phyloP scores from a whole-genome alignment of 2,113 vertebrate species.

The Ivindomyrus marchei region DNA sequence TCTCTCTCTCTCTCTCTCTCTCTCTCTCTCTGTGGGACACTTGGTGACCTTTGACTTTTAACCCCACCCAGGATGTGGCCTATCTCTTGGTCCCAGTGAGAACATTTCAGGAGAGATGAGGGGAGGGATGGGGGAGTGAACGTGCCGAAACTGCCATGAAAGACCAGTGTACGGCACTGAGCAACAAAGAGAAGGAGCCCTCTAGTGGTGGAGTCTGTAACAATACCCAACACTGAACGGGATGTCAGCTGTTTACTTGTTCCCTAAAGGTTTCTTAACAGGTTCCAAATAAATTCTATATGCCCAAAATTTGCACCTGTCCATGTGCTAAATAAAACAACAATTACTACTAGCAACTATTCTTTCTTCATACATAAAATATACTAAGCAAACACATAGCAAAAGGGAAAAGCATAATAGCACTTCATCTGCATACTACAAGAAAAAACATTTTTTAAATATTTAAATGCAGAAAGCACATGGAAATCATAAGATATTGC shows the following conservation, averaged over 20 bases:
- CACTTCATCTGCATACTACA: not conserved
- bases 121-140: not conserved
- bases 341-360: not conserved
- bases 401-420: not conserved
- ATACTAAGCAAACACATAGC: not conserved
- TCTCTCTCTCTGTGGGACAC: not conserved
- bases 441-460: not conserved
- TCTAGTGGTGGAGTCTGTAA: not conserved
- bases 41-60: not conserved
- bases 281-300: not conserved
- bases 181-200: not conserved
- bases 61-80: not conserved
- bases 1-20: no score
- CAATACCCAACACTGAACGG: not conserved
- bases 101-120: not conserved
- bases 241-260: not conserved
- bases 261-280: not conserved
- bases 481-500: not conserved
- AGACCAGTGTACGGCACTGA: not conserved
- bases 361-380: not conserved
- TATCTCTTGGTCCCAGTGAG: not conserved
- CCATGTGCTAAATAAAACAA: not conserved
- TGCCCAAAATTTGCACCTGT: not conserved
- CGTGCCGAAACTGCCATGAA: not conserved
- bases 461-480: not conserved